Evolutionary conservation across 23 tunicate genomes (phyloP).

Genomic region (Oikopleura albicans): DNA sequence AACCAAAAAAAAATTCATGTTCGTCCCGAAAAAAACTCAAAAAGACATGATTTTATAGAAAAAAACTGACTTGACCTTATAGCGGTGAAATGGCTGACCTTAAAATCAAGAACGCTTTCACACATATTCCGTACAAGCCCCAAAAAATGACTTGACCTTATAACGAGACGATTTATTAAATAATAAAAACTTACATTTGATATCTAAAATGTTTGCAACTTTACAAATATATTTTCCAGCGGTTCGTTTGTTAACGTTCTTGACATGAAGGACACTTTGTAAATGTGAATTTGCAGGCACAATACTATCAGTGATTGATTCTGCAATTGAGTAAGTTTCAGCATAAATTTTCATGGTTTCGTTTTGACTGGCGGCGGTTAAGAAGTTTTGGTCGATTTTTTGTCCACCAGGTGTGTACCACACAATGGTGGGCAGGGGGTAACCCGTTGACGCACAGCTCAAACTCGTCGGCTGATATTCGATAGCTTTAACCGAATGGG

Average conservation of each 20-base stretch:
- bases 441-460: background rate
- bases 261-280: background rate
- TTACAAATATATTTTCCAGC: slow-evolving; percentile 10
- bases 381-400: background rate
- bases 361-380: background rate
- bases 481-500: background rate
- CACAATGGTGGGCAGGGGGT: background rate
- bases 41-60: too few relatives aligned
- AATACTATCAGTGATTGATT: background rate
- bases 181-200: too few relatives aligned
- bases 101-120: too few relatives aligned
- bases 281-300: background rate
- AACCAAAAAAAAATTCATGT: too few relatives aligned
- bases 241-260: background rate
- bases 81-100: too few relatives aligned
- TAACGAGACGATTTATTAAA: too few relatives aligned
- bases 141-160: too few relatives aligned
- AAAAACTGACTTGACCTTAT: too few relatives aligned
- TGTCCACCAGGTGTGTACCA: background rate
- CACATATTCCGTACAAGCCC: too few relatives aligned
- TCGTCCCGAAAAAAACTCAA: too few relatives aligned
- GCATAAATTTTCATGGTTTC: background rate
- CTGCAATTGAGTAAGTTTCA: background rate
- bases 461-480: background rate
- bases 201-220: background rate